Evolutionary conservation across 2,888 invertebrate species (phyloP), one percentile per base, ranked within the genome.

Genomic region (Eucera pruinosa): DNA sequence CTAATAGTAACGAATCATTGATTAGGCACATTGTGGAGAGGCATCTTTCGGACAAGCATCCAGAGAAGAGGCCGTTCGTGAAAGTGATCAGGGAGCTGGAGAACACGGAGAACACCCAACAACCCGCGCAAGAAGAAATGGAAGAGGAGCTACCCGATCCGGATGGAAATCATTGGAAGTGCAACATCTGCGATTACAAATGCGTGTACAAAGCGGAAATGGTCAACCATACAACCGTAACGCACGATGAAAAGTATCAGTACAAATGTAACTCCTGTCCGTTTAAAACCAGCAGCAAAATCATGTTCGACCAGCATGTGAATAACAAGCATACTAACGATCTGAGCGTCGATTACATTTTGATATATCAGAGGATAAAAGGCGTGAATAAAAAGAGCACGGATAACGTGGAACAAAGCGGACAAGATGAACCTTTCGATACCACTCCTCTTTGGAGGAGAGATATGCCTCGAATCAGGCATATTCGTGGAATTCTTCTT

Each of bases 191-290:
- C 86, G 93, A 94, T 57, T 94, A 94, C 84, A 94, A 94, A 68
- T 94, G 94, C 78, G 92, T 93, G 76, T 94, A 94, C 0, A 94
- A 95, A 27, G 93, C 93, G 0, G 95, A 95, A 54, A 94, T 96
- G 39, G 92, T 93, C 0, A 92, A 93, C 0, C 96, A 96, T 87
- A 95, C 94, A 39, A 88, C 91, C 0, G 93, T 92, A 39, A 87
- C 90, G 7, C 97, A 97, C 87, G 93, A 94, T 36, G 94, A 95
- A 1, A 95, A 94, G 73, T 93, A 94, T 86, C 96, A 96, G 81
- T 97, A 93, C 90, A 95, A 95, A 85, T 97, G 97, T 87, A 94
- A 94, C 0, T 93, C 95, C 76, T 97, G 97, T 83, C 89, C 93
- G 0, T 96, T 94, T 81, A 94, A 93, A 33, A 92, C 93, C 0